A percentile compares a stretch with the other conserved stretches of the same genome.
These are phyloP conservation scores for Rhodophaea formosa DNA, from an alignment of 2,888 invertebrate genomes.

Conservation along the genomic window DNA sequence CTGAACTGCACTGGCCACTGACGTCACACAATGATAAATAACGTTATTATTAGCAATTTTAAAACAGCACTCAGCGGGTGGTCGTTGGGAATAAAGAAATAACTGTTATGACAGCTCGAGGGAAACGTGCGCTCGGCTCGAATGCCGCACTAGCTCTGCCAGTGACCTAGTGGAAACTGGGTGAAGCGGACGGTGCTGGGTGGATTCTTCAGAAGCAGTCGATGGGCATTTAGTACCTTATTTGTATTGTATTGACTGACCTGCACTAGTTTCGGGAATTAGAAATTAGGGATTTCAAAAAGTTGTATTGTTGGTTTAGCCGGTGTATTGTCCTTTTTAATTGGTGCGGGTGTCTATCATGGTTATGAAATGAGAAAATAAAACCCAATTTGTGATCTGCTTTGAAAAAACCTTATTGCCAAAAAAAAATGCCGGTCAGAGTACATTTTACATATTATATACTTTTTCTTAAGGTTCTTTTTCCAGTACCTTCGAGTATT, in stretches of 20 bases:
- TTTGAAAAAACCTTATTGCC: too few relatives aligned
- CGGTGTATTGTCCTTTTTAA: too few relatives aligned
- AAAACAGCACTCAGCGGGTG: constrained; percentile 53
- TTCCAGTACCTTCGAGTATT: too few relatives aligned
- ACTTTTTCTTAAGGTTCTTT: too few relatives aligned
- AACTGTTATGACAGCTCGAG: neutral
- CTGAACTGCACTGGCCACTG: constrained; percentile 30
- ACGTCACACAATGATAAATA: constrained; percentile 38
- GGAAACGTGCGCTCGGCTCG: constrained; percentile 17
- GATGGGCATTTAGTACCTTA: constrained; percentile 3
- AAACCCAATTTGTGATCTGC: too few relatives aligned
- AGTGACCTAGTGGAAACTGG: constrained; percentile 45
- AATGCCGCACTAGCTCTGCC: constrained; percentile 18
- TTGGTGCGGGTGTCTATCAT: too few relatives aligned
- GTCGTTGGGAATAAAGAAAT: constrained; percentile 23
- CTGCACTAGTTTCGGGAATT: neutral
- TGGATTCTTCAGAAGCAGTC: constrained; percentile 31
- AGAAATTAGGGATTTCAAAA: constrained; percentile 19
- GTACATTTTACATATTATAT: too few relatives aligned
- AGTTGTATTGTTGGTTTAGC: neutral
- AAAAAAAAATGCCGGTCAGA: too few relatives aligned
- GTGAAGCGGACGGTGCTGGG: constrained; percentile 36
- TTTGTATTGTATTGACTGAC: constrained; percentile 9
- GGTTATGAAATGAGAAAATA: too few relatives aligned
- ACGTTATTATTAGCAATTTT: constrained; percentile 48